phyloP scores from a whole-genome alignment of 2,888 invertebrate species.

The Pasiphila rectangulata region DNA sequence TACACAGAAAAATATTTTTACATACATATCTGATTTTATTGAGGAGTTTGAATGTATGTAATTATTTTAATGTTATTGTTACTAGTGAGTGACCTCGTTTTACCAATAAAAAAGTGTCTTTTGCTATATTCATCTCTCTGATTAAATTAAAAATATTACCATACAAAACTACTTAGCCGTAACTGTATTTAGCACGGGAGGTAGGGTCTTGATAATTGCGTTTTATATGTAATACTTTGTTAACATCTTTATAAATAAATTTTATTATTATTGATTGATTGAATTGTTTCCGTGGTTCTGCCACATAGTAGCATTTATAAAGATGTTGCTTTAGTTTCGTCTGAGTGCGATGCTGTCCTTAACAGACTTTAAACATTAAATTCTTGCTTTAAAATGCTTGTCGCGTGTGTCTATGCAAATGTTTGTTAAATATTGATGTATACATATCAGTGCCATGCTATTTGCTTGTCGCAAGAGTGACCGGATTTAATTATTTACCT shows the following conservation, averaged over 20 bases:
- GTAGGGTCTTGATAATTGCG: too few species aligned
- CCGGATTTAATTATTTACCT: slow-evolving; percentile 27
- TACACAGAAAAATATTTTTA: too few species aligned
- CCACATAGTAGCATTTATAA: neutral
- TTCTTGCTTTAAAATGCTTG: slow-evolving; percentile 35
- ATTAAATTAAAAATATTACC: too few species aligned
- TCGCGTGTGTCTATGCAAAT: slow-evolving; percentile 46
- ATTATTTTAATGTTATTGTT: too few species aligned
- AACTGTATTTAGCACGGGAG: too few species aligned
- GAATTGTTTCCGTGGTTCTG: neutral
- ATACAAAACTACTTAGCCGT: too few species aligned
- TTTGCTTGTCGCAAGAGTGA: slow-evolving; percentile 38
- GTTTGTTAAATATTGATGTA: slow-evolving; percentile 45
- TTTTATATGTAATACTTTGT: too few species aligned
- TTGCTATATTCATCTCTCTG: too few species aligned
- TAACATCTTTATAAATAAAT: neutral
- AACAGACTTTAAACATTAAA: slow-evolving; percentile 20
- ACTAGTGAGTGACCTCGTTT: too few species aligned
- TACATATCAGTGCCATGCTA: slow-evolving; percentile 41
- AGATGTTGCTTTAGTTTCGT: neutral
- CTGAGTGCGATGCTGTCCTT: neutral
- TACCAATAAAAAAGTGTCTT: too few species aligned
- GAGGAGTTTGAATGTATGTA: too few species aligned
- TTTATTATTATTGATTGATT: neutral
- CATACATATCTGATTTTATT: too few species aligned